These are phyloP conservation scores for Eulemur mongoz DNA, from an alignment of 2,797 vertebrate species.

Conservation along the genomic window DNA sequence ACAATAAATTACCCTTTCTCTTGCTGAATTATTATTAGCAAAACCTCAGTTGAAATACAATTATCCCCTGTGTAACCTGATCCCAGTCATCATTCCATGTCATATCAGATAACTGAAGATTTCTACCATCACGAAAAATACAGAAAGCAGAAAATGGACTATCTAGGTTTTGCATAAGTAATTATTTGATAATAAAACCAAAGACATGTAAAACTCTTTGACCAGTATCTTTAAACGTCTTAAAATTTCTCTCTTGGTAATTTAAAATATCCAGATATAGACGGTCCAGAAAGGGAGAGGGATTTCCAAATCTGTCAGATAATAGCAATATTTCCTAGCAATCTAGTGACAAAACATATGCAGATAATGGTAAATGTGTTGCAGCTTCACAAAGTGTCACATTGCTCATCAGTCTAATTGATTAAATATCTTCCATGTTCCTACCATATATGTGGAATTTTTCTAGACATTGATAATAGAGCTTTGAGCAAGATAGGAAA, in stretches of 20 bases:
- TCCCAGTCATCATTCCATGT: neutral
- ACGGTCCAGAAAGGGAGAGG: neutral
- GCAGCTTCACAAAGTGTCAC: neutral
- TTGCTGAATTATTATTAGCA: neutral
- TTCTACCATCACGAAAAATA: neutral
- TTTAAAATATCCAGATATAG: neutral
- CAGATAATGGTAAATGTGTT: neutral
- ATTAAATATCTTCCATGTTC: neutral
- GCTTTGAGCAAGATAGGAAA: neutral
- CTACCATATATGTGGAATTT: neutral
- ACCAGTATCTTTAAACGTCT: neutral
- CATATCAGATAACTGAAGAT: neutral
- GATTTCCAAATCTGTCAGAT: neutral
- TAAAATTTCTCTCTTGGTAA: neutral
- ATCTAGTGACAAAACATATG: neutral
- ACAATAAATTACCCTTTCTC: neutral
- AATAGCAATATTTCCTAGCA: neutral
- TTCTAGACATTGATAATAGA: neutral
- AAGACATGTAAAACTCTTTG: neutral
- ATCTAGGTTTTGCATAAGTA: neutral
- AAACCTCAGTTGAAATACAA: neutral
- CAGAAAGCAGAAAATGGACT: neutral
- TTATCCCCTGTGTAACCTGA: accelerated
- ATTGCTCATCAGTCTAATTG: neutral
- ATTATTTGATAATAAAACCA: neutral